phyloP scores from a whole-genome alignment of 1,140 invertebrate species.

The Cydia pomonella region DNA sequence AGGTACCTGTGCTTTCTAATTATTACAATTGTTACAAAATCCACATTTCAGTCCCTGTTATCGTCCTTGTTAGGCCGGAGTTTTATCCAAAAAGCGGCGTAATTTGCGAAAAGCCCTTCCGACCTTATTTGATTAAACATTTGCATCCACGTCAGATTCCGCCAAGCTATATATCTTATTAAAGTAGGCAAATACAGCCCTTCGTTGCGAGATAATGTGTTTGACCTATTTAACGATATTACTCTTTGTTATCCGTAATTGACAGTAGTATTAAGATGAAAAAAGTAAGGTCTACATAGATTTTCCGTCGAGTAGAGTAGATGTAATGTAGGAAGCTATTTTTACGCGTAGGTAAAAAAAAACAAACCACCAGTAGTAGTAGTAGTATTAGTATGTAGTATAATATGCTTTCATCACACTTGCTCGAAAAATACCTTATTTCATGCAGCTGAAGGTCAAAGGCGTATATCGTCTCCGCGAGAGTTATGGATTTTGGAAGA shows the following conservation, averaged over 20 bases:
- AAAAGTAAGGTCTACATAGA: background rate
- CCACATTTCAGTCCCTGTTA: background rate
- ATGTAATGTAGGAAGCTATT: too few species aligned
- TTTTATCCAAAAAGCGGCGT: slow-evolving; percentile 25
- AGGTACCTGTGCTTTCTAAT: background rate
- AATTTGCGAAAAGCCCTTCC: slow-evolving; percentile 20
- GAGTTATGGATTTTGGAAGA: too few species aligned
- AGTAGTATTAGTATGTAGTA: too few species aligned
- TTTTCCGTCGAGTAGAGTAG: too few species aligned
- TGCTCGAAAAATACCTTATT: too few species aligned
- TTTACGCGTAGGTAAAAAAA: too few species aligned
- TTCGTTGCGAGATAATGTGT: slow-evolving; percentile 23
- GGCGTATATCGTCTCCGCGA: too few species aligned
- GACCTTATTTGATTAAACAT: slow-evolving; percentile 33
- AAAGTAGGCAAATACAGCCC: slow-evolving; percentile 31
- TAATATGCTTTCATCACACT: too few species aligned
- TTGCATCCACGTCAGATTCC: slow-evolving; percentile 29
- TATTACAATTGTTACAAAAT: background rate
- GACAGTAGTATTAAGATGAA: background rate
- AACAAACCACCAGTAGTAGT: too few species aligned
- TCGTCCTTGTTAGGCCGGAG: background rate
- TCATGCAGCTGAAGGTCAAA: too few species aligned
- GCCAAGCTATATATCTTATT: slow-evolving; percentile 30
- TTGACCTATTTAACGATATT: slow-evolving; percentile 26
- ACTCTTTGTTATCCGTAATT: background rate